Conservation (phyloP, 2,797 vertebrate genomes). For the Sebastes trivittatus region DNA sequence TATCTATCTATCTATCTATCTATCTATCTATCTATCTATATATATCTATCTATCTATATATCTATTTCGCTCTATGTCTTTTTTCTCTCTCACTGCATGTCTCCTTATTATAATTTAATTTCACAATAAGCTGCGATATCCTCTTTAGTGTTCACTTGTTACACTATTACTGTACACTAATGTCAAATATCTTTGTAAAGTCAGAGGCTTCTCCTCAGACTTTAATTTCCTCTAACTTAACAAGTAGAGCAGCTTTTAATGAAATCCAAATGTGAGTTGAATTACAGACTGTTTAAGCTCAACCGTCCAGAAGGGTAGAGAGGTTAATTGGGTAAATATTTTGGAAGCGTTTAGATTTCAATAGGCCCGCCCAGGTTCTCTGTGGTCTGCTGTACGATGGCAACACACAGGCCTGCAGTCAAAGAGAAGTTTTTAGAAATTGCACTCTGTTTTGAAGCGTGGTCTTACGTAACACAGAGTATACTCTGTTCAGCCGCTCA, state of each 20-base stretch:
- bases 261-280: conserved; percentile 17
- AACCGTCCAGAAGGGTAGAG: conserved; percentile 7
- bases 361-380: conserved; percentile 34
- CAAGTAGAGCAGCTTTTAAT: conserved; percentile 31
- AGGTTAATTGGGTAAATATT: conserved; percentile 64
- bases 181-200: conserved; percentile 13
- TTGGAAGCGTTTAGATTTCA: conserved; percentile 51
- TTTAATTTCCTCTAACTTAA: conserved; percentile 10
- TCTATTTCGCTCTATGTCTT: not conserved
- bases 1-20: too few relatives aligned
- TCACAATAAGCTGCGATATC: not conserved
- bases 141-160: not conserved
- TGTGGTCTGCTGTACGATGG: conserved; percentile 14
- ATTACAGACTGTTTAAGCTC: conserved; percentile 8
- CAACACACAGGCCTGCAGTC: conserved; percentile 40
- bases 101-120: not conserved
- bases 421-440: conserved; percentile 46
- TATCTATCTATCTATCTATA: too few relatives aligned
- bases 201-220: not conserved
- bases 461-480: conserved; percentile 48
- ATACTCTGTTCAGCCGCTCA: conserved; percentile 49
- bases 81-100: not conserved
- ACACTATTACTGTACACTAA: not conserved
- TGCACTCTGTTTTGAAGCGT: conserved; percentile 46
- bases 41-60: too few relatives aligned